Evolutionary conservation across 2,888 invertebrate species (phyloP), one percentile per base, ranked within the genome.

Genomic region (Caenorhabditis imperialis): DNA sequence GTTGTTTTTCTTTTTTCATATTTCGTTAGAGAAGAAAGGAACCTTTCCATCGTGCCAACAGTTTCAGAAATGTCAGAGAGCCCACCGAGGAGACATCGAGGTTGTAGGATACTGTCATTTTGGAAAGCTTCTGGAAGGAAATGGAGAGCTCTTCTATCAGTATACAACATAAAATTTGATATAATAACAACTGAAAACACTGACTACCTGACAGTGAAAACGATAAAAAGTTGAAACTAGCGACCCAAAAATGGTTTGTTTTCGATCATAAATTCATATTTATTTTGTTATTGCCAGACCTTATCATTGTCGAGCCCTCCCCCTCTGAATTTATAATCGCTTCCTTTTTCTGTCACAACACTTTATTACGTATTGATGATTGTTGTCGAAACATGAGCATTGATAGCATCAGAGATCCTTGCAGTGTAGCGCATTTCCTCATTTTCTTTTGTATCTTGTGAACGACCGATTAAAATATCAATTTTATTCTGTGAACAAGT

Each of bases 91-190:
- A 58, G 14, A 70, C 70, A 16, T 60, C 70, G 38, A 58, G 27
- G 30, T 70, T 58, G 30, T 70, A 70, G 33, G 60, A 47, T 2
- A 70, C 70, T 22, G 70, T 70, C 70, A 70, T 70, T 25, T 35
- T 18, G 16, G 14, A 40, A 40, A 40, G 5, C 18, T 40, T 40
- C 40, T 16, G 14, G 6, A 16, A 16, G n/a, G 40, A 6, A 14
- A 40, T 40, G 6, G 5, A 16, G 6, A 40, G 18, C 16, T n/a
- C n/a, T n/a, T n/a, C n/a, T n/a, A n/a, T n/a, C n/a, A n/a, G n/a
- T n/a, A n/a, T n/a, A n/a, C n/a, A n/a, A n/a, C n/a, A n/a, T n/a
- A n/a, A n/a, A n/a, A n/a, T n/a, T n/a, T n/a, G n/a, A n/a, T n/a
- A n/a, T n/a, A n/a, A n/a, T n/a, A n/a, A n/a, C n/a, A n/a, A n/a